Conservation (phyloP, 2,888 invertebrate species). For the Unio pictorum region DNA sequence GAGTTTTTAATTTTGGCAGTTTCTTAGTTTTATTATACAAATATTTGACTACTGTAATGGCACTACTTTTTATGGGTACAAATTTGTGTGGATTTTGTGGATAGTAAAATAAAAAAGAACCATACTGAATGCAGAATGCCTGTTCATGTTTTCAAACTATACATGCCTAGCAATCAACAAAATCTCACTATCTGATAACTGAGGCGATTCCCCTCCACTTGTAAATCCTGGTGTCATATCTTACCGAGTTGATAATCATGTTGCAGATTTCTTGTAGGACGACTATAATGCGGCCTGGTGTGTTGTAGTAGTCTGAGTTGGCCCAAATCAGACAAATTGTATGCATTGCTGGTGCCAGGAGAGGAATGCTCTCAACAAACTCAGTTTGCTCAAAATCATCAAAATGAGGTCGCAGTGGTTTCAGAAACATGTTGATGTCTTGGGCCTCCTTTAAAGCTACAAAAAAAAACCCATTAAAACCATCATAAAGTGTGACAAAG, state of each 20-base stretch:
- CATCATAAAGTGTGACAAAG: not conserved
- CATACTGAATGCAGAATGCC: too few species aligned
- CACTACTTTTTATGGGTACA: too few species aligned
- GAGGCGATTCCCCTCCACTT: too few species aligned
- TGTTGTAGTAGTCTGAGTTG: conserved; percentile 88
- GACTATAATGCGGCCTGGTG: conserved; percentile 88
- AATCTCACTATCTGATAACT: too few species aligned
- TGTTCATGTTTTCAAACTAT: too few species aligned
- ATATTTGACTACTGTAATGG: too few species aligned
- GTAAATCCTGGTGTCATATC: not conserved
- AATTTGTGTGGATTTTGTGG: too few species aligned
- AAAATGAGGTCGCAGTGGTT: conserved; percentile 85
- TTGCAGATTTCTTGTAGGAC: conserved; percentile 91
- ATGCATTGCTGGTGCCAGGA: conserved; percentile 87
- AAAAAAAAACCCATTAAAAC: conserved; percentile 27
- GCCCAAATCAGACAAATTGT: conserved; percentile 91
- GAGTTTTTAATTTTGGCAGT: too few species aligned
- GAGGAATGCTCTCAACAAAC: conserved; percentile 71
- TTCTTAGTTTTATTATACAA: too few species aligned
- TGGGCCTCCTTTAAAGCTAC: conserved; percentile 89
- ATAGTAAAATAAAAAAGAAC: too few species aligned
- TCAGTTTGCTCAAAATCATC: conserved; percentile 77
- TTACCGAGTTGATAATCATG: conserved; percentile 87
- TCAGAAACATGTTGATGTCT: conserved; percentile 88
- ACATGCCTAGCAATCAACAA: too few species aligned